Percentiles rank a stretch among this genome's conserved stretches.
Evolutionary conservation across 2,113 vertebrate species (phyloP).

Genomic region (Percopsis transmontana): DNA sequence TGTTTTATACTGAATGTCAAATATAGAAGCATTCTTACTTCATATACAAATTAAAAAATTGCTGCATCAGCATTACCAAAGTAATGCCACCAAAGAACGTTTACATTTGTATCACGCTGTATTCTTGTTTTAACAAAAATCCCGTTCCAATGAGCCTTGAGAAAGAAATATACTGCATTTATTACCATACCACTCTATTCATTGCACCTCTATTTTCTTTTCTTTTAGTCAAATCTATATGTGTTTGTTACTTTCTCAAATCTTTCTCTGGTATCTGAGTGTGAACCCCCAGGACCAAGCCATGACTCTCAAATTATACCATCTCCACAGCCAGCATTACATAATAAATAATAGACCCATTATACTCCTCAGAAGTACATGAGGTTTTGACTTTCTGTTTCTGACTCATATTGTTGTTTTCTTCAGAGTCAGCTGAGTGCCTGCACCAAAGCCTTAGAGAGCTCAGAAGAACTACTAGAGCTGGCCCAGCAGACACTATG

Average conservation of each 20-base stretch:
- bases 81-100: no score
- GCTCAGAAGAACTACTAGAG: constrained; percentile 93
- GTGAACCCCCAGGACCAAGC: constrained; percentile 39
- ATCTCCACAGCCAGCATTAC: constrained; percentile 8
- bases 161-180: neutral
- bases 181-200: no score
- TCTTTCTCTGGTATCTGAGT: neutral
- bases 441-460: constrained; percentile 92
- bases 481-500: constrained; percentile 91
- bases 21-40: no score
- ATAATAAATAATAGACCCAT: constrained; percentile 38
- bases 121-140: no score
- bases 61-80: no score
- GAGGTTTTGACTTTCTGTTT: constrained; percentile 23
- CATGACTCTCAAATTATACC: constrained; percentile 61
- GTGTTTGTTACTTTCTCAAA: constrained; percentile 8
- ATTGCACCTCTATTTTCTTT: neutral
- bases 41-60: no score
- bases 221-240: neutral
- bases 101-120: no score
- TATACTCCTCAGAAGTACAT: constrained; percentile 17
- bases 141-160: no score
- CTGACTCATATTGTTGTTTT: neutral
- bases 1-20: no score
- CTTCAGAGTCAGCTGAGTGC: constrained; percentile 87